phyloP scores from a whole-genome alignment of 2,888 invertebrate species.

The Eilema sororculum region DNA sequence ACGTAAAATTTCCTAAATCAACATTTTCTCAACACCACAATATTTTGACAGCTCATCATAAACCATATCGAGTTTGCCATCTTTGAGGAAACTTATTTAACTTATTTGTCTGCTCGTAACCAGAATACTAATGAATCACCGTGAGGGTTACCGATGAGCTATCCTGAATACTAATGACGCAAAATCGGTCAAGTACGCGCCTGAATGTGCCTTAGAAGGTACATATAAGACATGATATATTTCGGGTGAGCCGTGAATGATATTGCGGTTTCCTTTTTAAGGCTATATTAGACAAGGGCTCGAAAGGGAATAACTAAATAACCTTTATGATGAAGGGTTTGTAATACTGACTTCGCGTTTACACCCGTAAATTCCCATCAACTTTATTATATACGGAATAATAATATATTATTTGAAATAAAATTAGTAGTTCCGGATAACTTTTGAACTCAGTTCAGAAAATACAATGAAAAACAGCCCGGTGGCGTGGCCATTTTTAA shows the following conservation, averaged over 20 bases:
- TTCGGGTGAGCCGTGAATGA: conserved; percentile 7
- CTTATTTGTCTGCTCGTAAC: conserved; percentile 43
- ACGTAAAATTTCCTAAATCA: not conserved
- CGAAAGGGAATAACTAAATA: not conserved
- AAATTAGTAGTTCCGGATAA: too few relatives aligned
- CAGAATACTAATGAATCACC: conserved; percentile 38
- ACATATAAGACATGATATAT: conserved; percentile 24
- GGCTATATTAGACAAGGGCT: not conserved
- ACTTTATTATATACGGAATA: not conserved
- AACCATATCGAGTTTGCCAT: conserved; percentile 42
- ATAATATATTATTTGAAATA: not conserved
- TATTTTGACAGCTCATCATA: conserved; percentile 37
- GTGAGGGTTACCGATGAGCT: conserved; percentile 30
- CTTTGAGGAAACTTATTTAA: conserved; percentile 46
- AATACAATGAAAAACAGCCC: too few relatives aligned
- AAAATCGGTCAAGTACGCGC: conserved; percentile 29
- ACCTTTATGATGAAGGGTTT: not conserved
- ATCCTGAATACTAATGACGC: conserved; percentile 46
- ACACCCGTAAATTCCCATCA: too few relatives aligned
- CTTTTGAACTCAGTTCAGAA: too few relatives aligned
- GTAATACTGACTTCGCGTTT: not conserved
- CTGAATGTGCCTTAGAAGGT: conserved; percentile 24
- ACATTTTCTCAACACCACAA: not conserved
- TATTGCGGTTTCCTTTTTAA: conserved; percentile 9
- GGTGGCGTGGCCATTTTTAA: too few relatives aligned